Evolutionary conservation across 1,140 invertebrate species (phyloP).

Genomic region (Ostrea denselamellosa): DNA sequence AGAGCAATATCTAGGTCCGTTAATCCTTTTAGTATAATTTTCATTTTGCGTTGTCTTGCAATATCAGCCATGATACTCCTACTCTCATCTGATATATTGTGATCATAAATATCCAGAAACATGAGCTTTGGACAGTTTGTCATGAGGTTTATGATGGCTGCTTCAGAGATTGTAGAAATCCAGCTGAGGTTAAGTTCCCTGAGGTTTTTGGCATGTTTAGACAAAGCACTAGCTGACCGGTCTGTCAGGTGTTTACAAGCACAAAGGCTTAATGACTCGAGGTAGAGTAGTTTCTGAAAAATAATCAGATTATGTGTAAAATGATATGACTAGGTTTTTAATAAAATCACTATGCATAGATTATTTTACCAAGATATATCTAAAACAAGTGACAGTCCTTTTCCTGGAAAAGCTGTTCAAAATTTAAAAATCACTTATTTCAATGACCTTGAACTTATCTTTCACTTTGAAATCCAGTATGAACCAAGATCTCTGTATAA

Average conservation of each 20-base stretch:
- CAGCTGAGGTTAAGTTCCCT: constrained; percentile 59
- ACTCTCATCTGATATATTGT: constrained; percentile 57
- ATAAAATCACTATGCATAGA: too few species aligned
- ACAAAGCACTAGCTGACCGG: constrained; percentile 56
- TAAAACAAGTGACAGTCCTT: too few species aligned
- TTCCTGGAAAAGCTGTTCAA: too few species aligned
- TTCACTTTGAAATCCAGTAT: too few species aligned
- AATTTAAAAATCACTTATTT: too few species aligned
- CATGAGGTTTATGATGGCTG: constrained; percentile 59
- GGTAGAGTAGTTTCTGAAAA: constrained; percentile 65
- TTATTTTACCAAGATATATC: too few species aligned
- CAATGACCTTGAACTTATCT: too few species aligned
- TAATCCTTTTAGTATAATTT: constrained; percentile 52
- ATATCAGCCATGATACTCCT: constrained; percentile 52
- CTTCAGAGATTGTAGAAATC: constrained; percentile 60
- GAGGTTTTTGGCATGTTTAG: constrained; percentile 57
- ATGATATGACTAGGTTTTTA: too few species aligned
- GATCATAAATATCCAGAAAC: constrained; percentile 63
- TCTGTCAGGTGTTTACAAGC: constrained; percentile 68
- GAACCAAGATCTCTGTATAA: too few species aligned
- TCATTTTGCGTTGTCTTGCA: constrained; percentile 50
- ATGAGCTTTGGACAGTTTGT: constrained; percentile 50
- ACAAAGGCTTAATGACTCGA: constrained; percentile 66
- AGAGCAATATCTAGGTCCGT: constrained; percentile 50
- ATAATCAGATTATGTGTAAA: not conserved